Evolutionary conservation across 1,140 invertebrate genomes (phyloP), one percentile per base, ranked within the genome.

Genomic region (Rhagoletis zephyria): DNA sequence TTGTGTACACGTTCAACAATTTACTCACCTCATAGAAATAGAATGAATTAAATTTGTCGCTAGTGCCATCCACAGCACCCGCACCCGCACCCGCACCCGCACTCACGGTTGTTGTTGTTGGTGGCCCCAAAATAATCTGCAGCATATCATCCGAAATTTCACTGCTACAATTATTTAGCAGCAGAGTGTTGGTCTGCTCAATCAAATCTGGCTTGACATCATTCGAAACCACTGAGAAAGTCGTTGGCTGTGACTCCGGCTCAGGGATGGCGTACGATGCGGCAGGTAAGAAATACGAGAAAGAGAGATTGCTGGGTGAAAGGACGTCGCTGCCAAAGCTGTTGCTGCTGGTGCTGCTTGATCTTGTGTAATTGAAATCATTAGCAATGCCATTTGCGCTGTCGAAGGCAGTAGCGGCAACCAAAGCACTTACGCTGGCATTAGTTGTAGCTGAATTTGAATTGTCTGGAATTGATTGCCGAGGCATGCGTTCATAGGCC

Each of bases 21-120:
- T 10, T 19, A 61, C 85, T 88, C 64, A 87, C 88, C 88, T 88
- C 86, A 67, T 88, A 88, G 51, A 88, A 88, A 87, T 88, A 88
- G 64, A 88, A 88, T 12, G 86, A 87, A 74, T 88, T 88, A n/a
- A 88, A 48, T 60, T 87, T 86, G 19, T 85, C 88, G 40, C 63
- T 60, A 30, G 45, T 59, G 3, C 12, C 81, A 16, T 19, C 16
- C n/a, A 63, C 9, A 63, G 4, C 61, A 63, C 42, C 61, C 12
- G n/a, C n/a, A 40, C 16, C 12, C 60, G 61, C 61, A 3, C 16
- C 56, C 48, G 74, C 56, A 45, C 4, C 74, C 7, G 48, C 16
- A 30, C 30, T 30, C 30, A 30, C 30, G 30, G 30, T 30, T 30
- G 30, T 30, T 30, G 30, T 30, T 30, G 30, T 30, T 81, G 74